Conservation (phyloP, 2,113 vertebrate genomes). For the Gnathochromis pfefferi region DNA sequence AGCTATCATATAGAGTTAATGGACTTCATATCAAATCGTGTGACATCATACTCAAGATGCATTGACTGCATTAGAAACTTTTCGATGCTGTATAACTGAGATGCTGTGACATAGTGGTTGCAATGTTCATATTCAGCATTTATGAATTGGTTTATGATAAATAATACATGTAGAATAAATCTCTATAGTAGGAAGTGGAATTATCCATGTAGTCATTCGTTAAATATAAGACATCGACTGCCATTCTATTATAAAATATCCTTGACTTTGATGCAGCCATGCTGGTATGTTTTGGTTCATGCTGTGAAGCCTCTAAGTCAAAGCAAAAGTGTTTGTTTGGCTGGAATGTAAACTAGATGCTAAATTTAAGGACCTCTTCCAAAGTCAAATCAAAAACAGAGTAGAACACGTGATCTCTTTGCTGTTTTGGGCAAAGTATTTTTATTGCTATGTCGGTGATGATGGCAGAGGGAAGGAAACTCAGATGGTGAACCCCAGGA, state of each 20-base stretch:
- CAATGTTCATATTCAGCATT: neutral
- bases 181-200: neutral
- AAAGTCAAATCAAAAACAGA: neutral
- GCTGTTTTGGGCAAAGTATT: neutral
- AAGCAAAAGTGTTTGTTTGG: neutral
- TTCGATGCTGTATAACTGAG: neutral
- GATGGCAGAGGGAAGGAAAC: neutral
- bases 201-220: neutral
- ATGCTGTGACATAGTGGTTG: neutral
- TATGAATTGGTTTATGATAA: neutral
- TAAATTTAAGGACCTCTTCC: neutral
- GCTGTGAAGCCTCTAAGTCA: neutral
- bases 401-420: neutral
- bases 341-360: neutral
- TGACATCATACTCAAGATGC: neutral
- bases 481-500: neutral
- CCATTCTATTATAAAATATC: neutral
- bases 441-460: neutral
- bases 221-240: neutral
- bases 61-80: neutral
- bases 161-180: neutral
- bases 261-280: neutral
- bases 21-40: neutral
- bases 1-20: neutral
- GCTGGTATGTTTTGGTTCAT: constrained; percentile 7